phyloP scores from a whole-genome alignment of 2,113 vertebrate genomes.

The Cryptotis parvus region DNA sequence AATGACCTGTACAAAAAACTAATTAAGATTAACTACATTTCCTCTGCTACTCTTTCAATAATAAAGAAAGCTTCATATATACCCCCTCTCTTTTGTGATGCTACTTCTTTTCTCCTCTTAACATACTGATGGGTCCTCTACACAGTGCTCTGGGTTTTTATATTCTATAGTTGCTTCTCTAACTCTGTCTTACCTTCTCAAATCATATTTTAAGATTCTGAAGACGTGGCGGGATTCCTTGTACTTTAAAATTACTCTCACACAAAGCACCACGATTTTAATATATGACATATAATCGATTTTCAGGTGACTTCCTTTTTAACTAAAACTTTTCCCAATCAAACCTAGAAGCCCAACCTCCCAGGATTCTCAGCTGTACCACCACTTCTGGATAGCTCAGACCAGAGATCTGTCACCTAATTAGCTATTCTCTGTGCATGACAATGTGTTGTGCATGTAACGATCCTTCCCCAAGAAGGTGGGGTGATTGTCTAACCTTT shows the following conservation, averaged over 20 bases:
- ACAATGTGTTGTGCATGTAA: neutral
- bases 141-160: neutral
- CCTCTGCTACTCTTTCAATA: neutral
- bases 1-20: neutral
- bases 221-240: neutral
- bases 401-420: neutral
- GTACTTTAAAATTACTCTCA: neutral
- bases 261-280: neutral
- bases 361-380: neutral
- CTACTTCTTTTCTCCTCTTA: neutral
- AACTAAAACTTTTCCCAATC: neutral
- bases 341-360: neutral
- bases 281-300: neutral
- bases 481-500: neutral
- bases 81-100: neutral
- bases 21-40: neutral
- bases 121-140: neutral
- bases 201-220: conserved; percentile 43
- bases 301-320: conserved; percentile 5
- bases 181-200: neutral
- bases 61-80: neutral
- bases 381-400: neutral
- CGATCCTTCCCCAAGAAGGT: neutral
- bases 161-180: neutral
- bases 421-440: neutral